Base-by-base conservation (phyloP, 1,140 invertebrate genomes). In the Pseudomyrmex cubaensis region DNA sequence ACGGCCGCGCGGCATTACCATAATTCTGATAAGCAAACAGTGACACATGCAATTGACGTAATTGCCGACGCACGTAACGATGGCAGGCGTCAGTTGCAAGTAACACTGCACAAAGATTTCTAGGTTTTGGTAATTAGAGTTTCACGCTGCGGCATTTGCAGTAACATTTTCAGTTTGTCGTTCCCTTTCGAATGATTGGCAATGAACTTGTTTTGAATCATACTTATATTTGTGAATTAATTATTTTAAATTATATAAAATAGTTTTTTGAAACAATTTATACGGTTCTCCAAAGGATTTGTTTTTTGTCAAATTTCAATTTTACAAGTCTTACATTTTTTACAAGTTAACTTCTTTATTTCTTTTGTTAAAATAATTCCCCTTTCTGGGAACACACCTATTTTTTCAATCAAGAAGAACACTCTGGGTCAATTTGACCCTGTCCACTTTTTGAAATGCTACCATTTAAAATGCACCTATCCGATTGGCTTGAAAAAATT, bases 1-100 rank as follows among this genome's bases (percentile, higher is more conserved):
- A 87, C 85, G 75, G 82, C 87, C 76, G 72, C 77, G 46, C 63
- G 57, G 78, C 84, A 89, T 90, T 88, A 88, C 76, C 85, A 85
- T 90, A 90, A 90, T 90, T 89, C 62, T 78, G 78, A 87, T 84
- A 90, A 88, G 75, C 86, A 76, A 82, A 89, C 74, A 78, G 84
- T 89, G 87, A 73, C 84, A 87, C 76, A 25, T 88, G 87, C 86
- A 62, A 88, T 88, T 82, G 85, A 82, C 66, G 72, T 87, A 82
- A 88, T 88, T 85, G 76, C 77, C 35, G 10, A 25, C 82, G n/a
- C 56, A 13, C 69, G 66, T 64, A 13, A 35, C 35, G 8, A 56
- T 10, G 10, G 15, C 46, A n/a, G 12, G 20, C 61, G 63, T 82
- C 83, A 70, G 22, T 73, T 75, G 72, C 72, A 59, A 70, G 20